phyloP scores from a whole-genome alignment of 37 sponge, comb jelly and placozoan genomes.

The Haliclona indistincta region DNA sequence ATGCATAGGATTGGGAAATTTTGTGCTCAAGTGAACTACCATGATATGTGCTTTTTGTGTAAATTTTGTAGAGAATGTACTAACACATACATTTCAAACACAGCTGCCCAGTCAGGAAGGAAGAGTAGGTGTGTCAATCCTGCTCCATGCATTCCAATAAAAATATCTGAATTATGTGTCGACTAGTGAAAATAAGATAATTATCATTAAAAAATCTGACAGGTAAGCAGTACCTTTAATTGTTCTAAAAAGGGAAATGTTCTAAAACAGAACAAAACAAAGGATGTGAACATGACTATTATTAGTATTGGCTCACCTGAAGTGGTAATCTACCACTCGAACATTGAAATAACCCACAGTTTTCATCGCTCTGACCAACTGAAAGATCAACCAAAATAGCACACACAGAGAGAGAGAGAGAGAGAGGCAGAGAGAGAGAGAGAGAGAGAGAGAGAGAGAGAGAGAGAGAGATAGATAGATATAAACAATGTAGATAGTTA shows the following conservation, averaged over 20 bases:
- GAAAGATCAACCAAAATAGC: background rate
- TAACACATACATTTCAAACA: constrained; percentile 80
- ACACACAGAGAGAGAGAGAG: background rate
- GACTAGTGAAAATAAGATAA: constrained; percentile 32
- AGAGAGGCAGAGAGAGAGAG: background rate
- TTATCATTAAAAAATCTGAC: too few relatives aligned
- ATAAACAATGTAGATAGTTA: background rate
- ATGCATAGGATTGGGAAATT: background rate
- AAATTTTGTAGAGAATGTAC: background rate
- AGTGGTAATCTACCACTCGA: constrained; percentile 69
- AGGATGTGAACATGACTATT: too few relatives aligned
- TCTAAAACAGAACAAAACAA: constrained; percentile 19
- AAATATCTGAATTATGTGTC: constrained; percentile 85
- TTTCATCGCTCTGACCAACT: constrained; percentile 67
- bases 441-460: background rate
- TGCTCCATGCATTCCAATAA: constrained; percentile 94
- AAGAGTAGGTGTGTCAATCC: constrained; percentile 90
- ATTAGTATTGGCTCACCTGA: constrained; percentile 26
- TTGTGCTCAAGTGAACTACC: background rate
- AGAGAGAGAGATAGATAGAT: background rate
- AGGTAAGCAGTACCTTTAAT: constrained; percentile 53
- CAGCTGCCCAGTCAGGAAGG: constrained; percentile 91
- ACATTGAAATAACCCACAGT: constrained; percentile 48
- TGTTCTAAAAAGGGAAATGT: constrained; percentile 65
- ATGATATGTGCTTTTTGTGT: background rate